These are phyloP conservation scores for Mus minutoides DNA, from an alignment of 2,797 vertebrate genomes.

Conservation along the genomic window DNA sequence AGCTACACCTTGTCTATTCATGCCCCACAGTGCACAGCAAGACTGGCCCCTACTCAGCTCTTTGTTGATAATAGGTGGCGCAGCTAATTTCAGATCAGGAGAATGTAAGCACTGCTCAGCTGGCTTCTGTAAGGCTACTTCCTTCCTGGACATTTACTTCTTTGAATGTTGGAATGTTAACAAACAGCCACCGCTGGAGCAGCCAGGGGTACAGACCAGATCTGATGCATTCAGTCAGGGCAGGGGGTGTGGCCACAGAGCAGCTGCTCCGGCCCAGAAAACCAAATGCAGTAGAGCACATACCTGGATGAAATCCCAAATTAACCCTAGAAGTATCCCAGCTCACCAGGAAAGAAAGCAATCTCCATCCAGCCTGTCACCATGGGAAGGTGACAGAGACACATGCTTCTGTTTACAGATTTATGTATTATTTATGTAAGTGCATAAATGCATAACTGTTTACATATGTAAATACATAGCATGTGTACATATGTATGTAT, in stretches of 20 bases:
- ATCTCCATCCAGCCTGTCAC: not conserved
- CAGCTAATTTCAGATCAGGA: not conserved
- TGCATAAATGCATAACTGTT: not conserved
- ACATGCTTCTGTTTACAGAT: not conserved
- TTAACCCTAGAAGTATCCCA: not conserved
- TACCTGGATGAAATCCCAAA: not conserved
- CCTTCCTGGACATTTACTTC: not conserved
- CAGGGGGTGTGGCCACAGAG: not conserved
- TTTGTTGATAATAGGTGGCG: not conserved
- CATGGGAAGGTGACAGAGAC: not conserved
- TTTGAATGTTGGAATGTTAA: not conserved
- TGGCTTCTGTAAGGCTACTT: not conserved
- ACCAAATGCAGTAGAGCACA: not conserved
- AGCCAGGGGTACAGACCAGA: not conserved
- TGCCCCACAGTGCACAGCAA: not conserved
- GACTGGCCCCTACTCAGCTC: not conserved
- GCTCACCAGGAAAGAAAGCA: not conserved
- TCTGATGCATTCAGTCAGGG: not conserved
- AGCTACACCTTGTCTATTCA: not conserved
- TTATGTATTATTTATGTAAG: not conserved
- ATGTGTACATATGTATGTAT: not conserved
- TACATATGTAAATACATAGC: not conserved
- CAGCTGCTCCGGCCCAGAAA: fast-evolving
- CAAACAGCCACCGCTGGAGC: not conserved
- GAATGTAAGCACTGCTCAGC: not conserved